Conservation (phyloP, 2,888 invertebrate genomes). For the Chloromyia formosa region DNA sequence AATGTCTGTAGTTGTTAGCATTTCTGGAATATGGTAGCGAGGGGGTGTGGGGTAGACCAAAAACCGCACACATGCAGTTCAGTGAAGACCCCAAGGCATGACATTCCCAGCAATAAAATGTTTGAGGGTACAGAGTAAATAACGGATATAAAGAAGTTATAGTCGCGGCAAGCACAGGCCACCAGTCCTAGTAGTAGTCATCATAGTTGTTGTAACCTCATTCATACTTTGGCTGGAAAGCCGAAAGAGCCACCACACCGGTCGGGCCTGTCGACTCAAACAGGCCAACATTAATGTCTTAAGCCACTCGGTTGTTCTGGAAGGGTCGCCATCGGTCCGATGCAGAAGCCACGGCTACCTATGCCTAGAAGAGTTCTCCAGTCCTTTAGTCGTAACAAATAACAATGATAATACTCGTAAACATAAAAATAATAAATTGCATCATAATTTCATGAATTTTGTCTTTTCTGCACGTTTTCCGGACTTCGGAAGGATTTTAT, state of each 20-base stretch:
- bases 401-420: slow-evolving; percentile 44
- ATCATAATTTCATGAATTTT: slow-evolving; percentile 43
- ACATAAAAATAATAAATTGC: slow-evolving; percentile 47
- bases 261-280: background rate
- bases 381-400: slow-evolving; percentile 29
- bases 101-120: slow-evolving; percentile 11
- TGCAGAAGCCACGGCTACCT: background rate
- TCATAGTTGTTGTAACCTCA: no score
- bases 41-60: background rate
- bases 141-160: slow-evolving; percentile 32
- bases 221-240: background rate
- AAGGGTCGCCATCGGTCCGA: background rate
- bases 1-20: background rate
- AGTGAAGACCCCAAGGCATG: no score
- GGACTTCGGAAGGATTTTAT: background rate
- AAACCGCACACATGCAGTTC: background rate
- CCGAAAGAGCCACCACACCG: background rate
- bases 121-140: background rate
- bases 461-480: background rate
- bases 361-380: background rate
- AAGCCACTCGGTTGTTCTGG: no score
- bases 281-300: background rate
- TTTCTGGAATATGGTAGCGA: background rate
- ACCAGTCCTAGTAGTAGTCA: background rate
- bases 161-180: background rate